Percentiles rank a stretch among this genome's conserved stretches.
These are phyloP conservation scores for Anguilla rostrata DNA, from an alignment of 2,113 vertebrate species.

Conservation along the genomic window DNA sequence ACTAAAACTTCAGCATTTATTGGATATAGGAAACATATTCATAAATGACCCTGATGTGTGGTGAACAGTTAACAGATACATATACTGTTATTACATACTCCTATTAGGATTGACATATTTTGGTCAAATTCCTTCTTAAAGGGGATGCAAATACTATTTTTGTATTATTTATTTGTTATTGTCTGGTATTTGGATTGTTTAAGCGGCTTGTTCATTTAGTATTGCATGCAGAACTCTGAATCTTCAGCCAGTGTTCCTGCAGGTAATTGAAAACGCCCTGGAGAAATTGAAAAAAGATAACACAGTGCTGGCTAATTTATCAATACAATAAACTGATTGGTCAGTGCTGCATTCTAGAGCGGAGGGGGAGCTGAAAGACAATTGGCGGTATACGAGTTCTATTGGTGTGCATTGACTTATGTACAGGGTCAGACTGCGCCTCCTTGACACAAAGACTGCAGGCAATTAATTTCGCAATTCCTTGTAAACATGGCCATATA, in stretches of 20 bases:
- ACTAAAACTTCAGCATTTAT: too few relatives aligned
- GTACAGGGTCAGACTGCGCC: not conserved
- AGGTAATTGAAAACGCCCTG: conserved; percentile 13
- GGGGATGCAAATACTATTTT: not conserved
- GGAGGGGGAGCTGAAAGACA: not conserved
- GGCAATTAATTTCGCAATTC: conserved; percentile 31
- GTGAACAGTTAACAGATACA: too few relatives aligned
- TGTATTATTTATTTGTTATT: too few relatives aligned
- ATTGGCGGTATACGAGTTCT: not conserved
- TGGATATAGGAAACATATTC: too few relatives aligned
- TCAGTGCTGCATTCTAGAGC: not conserved
- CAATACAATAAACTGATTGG: conserved; percentile 20
- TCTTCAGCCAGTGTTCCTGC: not conserved
- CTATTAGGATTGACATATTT: too few relatives aligned
- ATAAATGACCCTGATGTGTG: too few relatives aligned
- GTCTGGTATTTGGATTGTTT: not conserved
- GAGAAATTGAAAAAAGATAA: conserved; percentile 22
- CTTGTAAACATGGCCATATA: conserved; percentile 34
- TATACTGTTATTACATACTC: too few relatives aligned
- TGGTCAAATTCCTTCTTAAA: not conserved
- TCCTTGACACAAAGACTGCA: conserved; percentile 22
- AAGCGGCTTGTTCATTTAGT: conserved; percentile 17
- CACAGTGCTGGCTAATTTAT: conserved; percentile 15
- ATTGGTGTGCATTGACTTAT: not conserved
- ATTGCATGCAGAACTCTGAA: conserved; percentile 1